Conservation (phyloP, 2,113 vertebrate genomes). For the Craseonycteris thonglongyai region DNA sequence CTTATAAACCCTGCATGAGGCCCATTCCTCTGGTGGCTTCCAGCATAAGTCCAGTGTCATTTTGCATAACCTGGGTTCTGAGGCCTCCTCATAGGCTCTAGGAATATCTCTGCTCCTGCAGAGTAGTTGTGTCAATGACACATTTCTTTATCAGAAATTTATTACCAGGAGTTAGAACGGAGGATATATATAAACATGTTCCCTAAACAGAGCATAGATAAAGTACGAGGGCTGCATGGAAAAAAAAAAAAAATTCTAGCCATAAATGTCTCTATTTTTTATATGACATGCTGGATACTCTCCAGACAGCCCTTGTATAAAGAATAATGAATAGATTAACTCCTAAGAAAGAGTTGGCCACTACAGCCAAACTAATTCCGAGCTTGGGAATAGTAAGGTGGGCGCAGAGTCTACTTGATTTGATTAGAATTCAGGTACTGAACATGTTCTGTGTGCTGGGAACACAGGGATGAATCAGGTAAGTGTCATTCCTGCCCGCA, state of each 20-base stretch:
- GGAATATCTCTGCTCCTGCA: neutral
- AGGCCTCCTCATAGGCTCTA: neutral
- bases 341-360: neutral
- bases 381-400: neutral
- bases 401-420: neutral
- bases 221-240: too few relatives aligned
- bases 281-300: too few relatives aligned
- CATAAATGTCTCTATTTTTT: too few relatives aligned
- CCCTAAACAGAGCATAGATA: neutral
- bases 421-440: neutral
- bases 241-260: too few relatives aligned
- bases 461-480: neutral
- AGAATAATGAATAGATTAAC: neutral
- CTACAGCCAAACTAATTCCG: neutral
- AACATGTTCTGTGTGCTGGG: neutral
- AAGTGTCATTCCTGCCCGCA: neutral
- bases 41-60: too few relatives aligned
- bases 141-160: neutral
- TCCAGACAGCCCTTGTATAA: too few relatives aligned
- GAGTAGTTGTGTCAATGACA: neutral
- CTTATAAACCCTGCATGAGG: neutral
- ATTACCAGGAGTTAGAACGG: neutral
- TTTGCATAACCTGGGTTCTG: neutral
- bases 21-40: neutral
- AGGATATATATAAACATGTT: neutral